Base-by-base conservation (phyloP, 2,888 invertebrate genomes). In the Sesamia inferens region DNA sequence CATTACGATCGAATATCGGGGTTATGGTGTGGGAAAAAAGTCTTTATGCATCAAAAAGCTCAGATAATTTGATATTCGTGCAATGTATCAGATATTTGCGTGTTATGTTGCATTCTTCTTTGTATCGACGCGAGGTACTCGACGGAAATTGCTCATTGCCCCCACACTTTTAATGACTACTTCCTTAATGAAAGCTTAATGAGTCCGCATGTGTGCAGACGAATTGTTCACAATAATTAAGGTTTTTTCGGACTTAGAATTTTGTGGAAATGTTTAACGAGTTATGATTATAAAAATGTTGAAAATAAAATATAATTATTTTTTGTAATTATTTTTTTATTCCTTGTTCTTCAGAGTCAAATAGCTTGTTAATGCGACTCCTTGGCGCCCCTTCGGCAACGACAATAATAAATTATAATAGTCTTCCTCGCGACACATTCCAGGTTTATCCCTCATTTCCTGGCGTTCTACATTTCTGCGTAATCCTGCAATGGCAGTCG, bases 181-280 rank as follows among this genome's bases (percentile, higher is more conserved):
- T 92, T 94, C 93, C 93, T 88, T 92, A 91, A 94, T 94, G 93
- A 92, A 92, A 93, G 93, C 92, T 92, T 94, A 94, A 95, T 94
- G 95, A 93, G 90, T 88, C 88, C 85, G 87, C 89, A 82, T 89
- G 88, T 82, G 89, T 82, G 79, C 85, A 84, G 79, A 82, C 75
- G 71, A 79, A 83, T 84, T 87, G 80, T 82, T 84, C 76, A 81
- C 81, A 71, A 76, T 82, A 42, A 80, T 84, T 76, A 69, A 65
- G 62, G 39, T 82, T 74, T 81, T 84, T 78, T 81, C 58, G 24
- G 59, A 42, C 22, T 65, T 51, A 13, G 14, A 54, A 24, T 48
- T 70, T 69, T 31, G 63, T 57, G 47, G 47, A 73, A 59, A 14
- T 48, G 24, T 39, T 39, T 57, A 64, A 64, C 57, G 7, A 62